Base-by-base conservation (phyloP, 2,888 invertebrate species). In the Abrostola triplasia region DNA sequence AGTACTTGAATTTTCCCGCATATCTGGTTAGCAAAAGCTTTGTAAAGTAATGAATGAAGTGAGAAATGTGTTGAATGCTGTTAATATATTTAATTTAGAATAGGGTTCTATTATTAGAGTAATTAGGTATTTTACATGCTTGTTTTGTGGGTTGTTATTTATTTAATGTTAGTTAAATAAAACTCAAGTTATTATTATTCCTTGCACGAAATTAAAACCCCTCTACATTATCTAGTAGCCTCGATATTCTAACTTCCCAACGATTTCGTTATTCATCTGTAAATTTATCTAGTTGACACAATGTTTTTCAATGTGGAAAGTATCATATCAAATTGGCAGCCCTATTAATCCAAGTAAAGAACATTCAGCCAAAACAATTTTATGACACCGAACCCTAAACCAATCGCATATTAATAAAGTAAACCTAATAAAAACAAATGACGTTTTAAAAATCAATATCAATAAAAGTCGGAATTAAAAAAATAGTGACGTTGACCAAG, bases 391-490 rank as follows among this genome's bases (percentile, higher is more conserved):
- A 42, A 59, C 24, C 55, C 54, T 44, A 60, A 42, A 48, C 42
- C 11, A 52, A 62, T 57, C 48, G 48, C 53, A 51, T 61, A 49
- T 36, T 66, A 69, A 77, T 77, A 69, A 75, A 71, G 54, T 58
- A 70, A 77, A 64, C 53, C 8, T 55, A 67, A 64, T 69, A 73
- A 73, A 70, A 69, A 57, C 37, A 70, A 79, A 72, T 50, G 67
- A 68, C 59, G 52, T 75, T 76, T 73, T 61, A 69, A 80, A 76
- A 80, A 79, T 76, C 79, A 73, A 76, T 76, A 79, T 82, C 79
- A 79, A 69, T 80, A 80, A 80, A 80, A 76, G 73, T 77, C 59
- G n/a, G 36, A 56, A 67, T 73, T 73, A 75, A 79, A 82, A 80
- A 76, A 76, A 80, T 77, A 56, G 67, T 62, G 50, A 64, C 67